phyloP scores from a whole-genome alignment of 2,797 vertebrate genomes.

The Hemibagrus guttatus region DNA sequence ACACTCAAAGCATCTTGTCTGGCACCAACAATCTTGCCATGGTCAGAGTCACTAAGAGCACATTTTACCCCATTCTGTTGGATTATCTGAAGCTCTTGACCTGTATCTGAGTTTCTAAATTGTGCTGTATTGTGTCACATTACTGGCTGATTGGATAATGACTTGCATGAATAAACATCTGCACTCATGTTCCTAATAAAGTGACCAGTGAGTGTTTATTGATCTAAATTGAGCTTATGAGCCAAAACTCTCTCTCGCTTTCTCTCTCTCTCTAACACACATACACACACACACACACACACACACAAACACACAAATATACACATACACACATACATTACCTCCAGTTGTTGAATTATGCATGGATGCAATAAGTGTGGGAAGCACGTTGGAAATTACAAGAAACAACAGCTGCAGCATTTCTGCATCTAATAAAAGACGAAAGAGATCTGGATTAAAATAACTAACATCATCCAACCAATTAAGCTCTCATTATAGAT shows the following conservation, averaged over 20 bases:
- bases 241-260: background rate
- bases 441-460: conserved; percentile 34
- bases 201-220: background rate
- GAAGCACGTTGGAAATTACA: conserved; percentile 70
- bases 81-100: background rate
- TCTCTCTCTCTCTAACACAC: conserved; percentile 45
- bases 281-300: conserved; percentile 34
- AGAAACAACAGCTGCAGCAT: conserved; percentile 74
- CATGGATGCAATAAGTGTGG: conserved; percentile 74
- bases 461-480: background rate
- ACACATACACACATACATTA: conserved; percentile 64
- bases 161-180: background rate
- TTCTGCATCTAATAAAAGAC: conserved; percentile 72
- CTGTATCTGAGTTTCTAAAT: background rate
- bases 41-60: background rate
- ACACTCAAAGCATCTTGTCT: background rate
- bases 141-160: background rate
- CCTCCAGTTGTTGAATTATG: conserved; percentile 81
- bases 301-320: conserved; percentile 53
- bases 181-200: background rate
- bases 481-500: conserved; percentile 3
- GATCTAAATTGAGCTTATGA: background rate
- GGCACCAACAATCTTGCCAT: background rate
- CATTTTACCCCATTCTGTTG: background rate
- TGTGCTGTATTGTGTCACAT: background rate